Conservation (phyloP, 2,888 invertebrate genomes). For the Tenthredo amoena region DNA sequence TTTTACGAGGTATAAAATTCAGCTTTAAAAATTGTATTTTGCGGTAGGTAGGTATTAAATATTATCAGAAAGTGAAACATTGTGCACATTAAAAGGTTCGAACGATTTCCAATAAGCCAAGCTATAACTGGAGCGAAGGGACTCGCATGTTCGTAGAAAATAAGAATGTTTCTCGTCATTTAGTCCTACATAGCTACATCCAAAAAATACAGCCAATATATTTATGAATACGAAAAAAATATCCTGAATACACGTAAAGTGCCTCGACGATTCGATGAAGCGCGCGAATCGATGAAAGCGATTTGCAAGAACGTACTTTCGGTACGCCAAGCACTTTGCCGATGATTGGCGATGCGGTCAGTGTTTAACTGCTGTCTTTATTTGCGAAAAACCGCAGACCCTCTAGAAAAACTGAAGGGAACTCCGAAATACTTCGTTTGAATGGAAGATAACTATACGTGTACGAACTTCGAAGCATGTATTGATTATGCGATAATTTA, state of each 20-base stretch:
- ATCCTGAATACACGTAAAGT: not conserved
- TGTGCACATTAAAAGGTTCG: not conserved
- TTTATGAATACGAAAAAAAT: not conserved
- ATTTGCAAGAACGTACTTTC: not conserved
- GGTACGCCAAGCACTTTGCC: not conserved
- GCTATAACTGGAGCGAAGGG: not conserved
- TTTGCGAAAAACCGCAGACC: slow-evolving; percentile 10
- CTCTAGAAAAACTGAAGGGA: not conserved
- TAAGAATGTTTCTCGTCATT: not conserved
- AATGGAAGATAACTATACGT: not conserved
- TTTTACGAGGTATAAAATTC: slow-evolving; percentile 42
- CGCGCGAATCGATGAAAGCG: not conserved
- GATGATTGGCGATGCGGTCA: slow-evolving; percentile 23
- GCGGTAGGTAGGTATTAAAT: slow-evolving; percentile 15
- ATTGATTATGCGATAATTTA: slow-evolving; percentile 4
- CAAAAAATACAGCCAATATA: not conserved
- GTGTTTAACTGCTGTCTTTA: slow-evolving; percentile 18
- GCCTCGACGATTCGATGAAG: not conserved
- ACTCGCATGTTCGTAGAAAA: not conserved
- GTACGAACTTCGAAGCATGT: not conserved
- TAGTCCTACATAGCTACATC: not conserved
- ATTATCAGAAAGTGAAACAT: slow-evolving; percentile 20
- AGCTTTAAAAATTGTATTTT: slow-evolving; percentile 18
- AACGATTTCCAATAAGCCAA: slow-evolving; percentile 24
- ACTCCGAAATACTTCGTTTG: not conserved